Evolutionary conservation across 1,140 invertebrate species (phyloP).

Genomic region (Centruroides sculpturatus): DNA sequence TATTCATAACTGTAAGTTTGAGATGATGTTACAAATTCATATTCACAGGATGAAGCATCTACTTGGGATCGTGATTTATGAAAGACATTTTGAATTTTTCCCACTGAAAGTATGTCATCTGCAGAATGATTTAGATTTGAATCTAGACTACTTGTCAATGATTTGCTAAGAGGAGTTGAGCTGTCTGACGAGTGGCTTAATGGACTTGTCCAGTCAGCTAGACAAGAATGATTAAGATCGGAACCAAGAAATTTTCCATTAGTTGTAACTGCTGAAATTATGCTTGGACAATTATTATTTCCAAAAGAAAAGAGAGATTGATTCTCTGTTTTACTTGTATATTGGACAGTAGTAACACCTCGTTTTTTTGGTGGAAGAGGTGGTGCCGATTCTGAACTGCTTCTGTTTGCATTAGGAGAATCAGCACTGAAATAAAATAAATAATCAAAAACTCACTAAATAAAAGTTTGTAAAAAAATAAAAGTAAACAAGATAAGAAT

Average conservation of each 20-base stretch:
- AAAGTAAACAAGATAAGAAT: too few species aligned
- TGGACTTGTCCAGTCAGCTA: conserved; percentile 14
- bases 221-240: conserved; percentile 5
- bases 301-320: not conserved
- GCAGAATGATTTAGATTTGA: conserved; percentile 66
- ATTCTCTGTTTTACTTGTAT: not conserved
- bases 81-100: not conserved
- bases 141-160: conserved; percentile 60
- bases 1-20: conserved; percentile 11
- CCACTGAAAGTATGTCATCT: conserved; percentile 36
- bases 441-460: too few species aligned
- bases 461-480: too few species aligned
- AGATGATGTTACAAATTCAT: not conserved
- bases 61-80: not conserved
- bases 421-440: too few species aligned
- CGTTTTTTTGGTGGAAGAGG: conserved; percentile 56
- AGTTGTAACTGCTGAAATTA: not conserved
- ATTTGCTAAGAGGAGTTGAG: conserved; percentile 14
- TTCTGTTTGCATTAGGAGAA: too few species aligned
- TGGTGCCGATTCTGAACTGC: conserved; percentile 34
- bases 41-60: too few species aligned
- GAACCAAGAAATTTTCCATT: conserved; percentile 6
- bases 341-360: not conserved
- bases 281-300: not conserved
- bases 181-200: conserved; percentile 12